Percentiles rank a stretch among this genome's conserved stretches.
phyloP scores from a whole-genome alignment of 37 sponge, comb jelly and placozoan genomes.

The Haliclona indistincta region DNA sequence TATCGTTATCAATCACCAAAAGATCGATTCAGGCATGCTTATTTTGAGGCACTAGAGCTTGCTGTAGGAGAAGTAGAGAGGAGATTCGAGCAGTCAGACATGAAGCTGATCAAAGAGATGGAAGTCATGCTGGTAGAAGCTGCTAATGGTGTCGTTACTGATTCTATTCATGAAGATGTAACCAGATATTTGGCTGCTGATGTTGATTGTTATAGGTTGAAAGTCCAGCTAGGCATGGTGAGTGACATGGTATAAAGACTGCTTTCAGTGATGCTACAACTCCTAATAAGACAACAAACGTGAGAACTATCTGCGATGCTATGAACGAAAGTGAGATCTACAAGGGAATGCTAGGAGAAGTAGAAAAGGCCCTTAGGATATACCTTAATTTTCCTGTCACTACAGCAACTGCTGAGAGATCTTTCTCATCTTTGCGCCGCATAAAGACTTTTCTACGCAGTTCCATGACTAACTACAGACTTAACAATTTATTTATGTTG shows the following conservation, averaged over 20 bases:
- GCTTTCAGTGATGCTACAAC: neutral
- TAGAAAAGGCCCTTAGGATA: neutral
- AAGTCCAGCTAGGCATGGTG: slow-evolving; percentile 13
- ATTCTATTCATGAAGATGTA: no score
- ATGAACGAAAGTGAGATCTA: neutral
- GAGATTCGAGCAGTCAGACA: slow-evolving; percentile 36
- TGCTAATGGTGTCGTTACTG: no score
- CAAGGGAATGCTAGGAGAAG: slow-evolving; percentile 9
- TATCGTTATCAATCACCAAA: neutral
- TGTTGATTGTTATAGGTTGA: slow-evolving; percentile 14
- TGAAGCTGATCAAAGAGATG: neutral
- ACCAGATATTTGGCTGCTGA: no score
- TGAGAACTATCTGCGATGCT: slow-evolving; percentile 2
- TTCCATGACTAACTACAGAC: slow-evolving; percentile 19
- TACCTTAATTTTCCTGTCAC: slow-evolving; percentile 22
- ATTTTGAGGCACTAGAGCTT: slow-evolving; percentile 35
- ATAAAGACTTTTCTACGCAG: slow-evolving; percentile 26
- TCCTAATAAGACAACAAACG: neutral
- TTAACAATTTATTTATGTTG: slow-evolving; percentile 19
- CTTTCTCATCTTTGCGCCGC: slow-evolving; percentile 30
- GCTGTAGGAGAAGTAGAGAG: slow-evolving; percentile 27
- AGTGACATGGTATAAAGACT: slow-evolving; percentile 8
- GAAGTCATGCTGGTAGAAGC: slow-evolving; percentile 15
- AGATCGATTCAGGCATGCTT: slow-evolving; percentile 10
- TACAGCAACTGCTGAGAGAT: slow-evolving; percentile 25